Evolutionary conservation across 1,140 invertebrate genomes (phyloP), one percentile per base, ranked within the genome.

Genomic region (Drosophila nigrodunni): DNA sequence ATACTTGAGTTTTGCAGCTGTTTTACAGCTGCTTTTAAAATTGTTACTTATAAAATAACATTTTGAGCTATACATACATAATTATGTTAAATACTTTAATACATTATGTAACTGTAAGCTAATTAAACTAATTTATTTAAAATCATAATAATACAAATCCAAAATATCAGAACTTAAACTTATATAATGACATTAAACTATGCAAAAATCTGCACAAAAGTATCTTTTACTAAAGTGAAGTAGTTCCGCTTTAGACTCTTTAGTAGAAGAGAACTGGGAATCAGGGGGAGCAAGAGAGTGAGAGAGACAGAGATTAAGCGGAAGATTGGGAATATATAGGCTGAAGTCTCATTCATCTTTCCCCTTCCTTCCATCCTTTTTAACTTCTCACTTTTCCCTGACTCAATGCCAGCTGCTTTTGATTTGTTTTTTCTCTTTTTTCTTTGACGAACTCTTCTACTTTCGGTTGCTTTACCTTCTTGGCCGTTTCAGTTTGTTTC

Each of bases 1-100:
- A 52, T 35, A 54, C 50, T 54, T 30, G 68, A 65, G 52, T 69
- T 34, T 87, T 66, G 60, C 82, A 85, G 67, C 79, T 85, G 78
- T 59, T 71, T 34, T 39, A 34, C 71, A 74, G 39, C 43, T 74
- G 65, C 11, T 41, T 60, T 59, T 67, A 11, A 43, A 44, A 35
- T 67, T 52, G 8, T 0, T 1, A 58, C 50, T 13, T 11, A 46
- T 35, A 59, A 34, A 34, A 25, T 25, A 10, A 25, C 21, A 49
- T 49, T 10, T 1, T 25, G 0, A 21, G 30, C 7, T 46, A 5
- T 5, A 60, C 1, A 10, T 1, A 15, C 15, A 0, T 15, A 15
- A 15, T 15, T 15, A 15, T 15, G 15, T 15, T 15, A 15, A 15
- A 15, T 15, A 15, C 15, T 15, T 0, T 15, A 15, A 15, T 0